A percentile compares a stretch with the other conserved stretches of the same genome.
phyloP scores from a whole-genome alignment of 2,888 invertebrate species.

The Pollenia angustigena region DNA sequence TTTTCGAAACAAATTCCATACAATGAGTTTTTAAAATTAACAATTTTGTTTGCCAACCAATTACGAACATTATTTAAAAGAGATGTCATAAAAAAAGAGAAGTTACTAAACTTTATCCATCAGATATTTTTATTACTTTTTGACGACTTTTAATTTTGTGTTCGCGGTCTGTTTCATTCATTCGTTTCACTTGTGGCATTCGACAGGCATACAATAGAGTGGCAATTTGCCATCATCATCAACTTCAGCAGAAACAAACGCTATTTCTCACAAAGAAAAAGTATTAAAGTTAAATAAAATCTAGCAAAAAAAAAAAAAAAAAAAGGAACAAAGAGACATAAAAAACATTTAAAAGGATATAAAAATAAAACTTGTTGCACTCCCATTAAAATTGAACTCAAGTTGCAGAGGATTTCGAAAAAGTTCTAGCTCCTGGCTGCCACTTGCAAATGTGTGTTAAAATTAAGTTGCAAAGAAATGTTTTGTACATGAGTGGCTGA shows the following conservation, averaged over 20 bases:
- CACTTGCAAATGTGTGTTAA: background rate
- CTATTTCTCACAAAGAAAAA: background rate
- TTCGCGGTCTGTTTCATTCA: background rate
- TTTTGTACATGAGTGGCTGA: background rate
- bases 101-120: constrained; percentile 51
- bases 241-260: constrained; percentile 4
- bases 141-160: constrained; percentile 50
- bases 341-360: constrained; percentile 54
- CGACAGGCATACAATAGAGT: constrained; percentile 27
- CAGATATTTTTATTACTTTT: constrained; percentile 60
- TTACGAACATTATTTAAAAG: constrained; percentile 52
- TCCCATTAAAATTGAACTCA: constrained; percentile 41
- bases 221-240: constrained; percentile 7
- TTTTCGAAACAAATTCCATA: constrained; percentile 16
- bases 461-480: constrained; percentile 36
- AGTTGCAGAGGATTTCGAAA: constrained; percentile 10
- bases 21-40: constrained; percentile 12
- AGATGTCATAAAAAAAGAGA: constrained; percentile 12
- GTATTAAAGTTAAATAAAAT: constrained; percentile 30
- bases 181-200: constrained; percentile 25
- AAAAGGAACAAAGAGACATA: constrained; percentile 30
- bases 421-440: background rate
- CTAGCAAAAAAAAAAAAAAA: background rate
- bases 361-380: constrained; percentile 65
- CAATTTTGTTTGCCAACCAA: constrained; percentile 31